Evolutionary conservation across 1,140 invertebrate species (phyloP).

Genomic region (Drusus annulatus): DNA sequence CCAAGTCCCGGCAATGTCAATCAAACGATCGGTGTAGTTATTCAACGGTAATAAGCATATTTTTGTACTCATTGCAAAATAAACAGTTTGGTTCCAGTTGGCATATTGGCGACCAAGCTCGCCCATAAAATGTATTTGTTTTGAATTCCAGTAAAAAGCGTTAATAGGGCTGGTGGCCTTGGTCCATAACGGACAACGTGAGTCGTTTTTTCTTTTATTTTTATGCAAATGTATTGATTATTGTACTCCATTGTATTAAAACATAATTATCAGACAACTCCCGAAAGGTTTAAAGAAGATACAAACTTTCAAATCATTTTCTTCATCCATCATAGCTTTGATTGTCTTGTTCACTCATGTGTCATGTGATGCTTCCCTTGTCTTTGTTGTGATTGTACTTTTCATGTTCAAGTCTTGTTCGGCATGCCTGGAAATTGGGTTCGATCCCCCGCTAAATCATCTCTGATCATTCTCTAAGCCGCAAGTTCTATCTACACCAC

Average conservation of each 20-base stretch:
- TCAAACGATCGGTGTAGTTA: background rate
- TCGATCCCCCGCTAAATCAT: background rate
- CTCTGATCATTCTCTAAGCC: too few relatives aligned
- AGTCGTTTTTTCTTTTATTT: conserved; percentile 41
- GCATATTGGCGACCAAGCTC: conserved; percentile 33
- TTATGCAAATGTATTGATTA: conserved; percentile 33
- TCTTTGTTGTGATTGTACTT: background rate
- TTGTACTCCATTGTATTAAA: conserved; percentile 10
- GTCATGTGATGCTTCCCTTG: background rate
- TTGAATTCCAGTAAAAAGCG: conserved; percentile 45
- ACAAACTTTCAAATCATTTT: conserved; percentile 12
- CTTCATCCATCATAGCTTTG: conserved; percentile 17
- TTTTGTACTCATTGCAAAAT: conserved; percentile 1
- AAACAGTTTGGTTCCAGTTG: conserved; percentile 16
- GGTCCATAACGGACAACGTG: conserved; percentile 43
- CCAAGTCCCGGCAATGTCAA: too few relatives aligned
- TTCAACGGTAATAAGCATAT: background rate
- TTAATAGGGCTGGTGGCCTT: conserved; percentile 37
- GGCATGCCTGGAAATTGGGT: background rate
- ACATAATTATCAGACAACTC: conserved; percentile 4
- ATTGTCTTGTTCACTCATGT: conserved; percentile 11
- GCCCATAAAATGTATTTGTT: conserved; percentile 47
- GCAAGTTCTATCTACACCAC: too few relatives aligned
- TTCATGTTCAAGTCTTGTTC: too few relatives aligned
- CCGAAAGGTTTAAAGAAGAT: background rate